Percentiles rank a stretch among this genome's conserved stretches.
These are phyloP conservation scores for Sycophila texana DNA, from an alignment of 2,888 invertebrate genomes.

Conservation along the genomic window DNA sequence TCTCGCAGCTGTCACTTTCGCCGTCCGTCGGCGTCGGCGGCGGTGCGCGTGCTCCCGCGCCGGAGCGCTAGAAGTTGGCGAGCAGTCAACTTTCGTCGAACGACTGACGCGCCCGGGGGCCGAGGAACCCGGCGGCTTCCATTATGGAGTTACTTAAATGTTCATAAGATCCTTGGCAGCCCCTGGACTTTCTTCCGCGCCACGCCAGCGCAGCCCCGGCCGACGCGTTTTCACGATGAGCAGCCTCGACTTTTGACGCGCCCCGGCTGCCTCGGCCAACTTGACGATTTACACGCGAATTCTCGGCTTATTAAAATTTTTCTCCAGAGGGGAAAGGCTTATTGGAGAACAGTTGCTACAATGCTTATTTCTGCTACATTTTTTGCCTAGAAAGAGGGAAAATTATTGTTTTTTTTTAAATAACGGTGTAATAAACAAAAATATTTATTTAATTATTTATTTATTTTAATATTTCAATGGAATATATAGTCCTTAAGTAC, in stretches of 20 bases:
- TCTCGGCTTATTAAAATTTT: slow-evolving; percentile 30
- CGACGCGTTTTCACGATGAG: neutral
- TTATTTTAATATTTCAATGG: too few species aligned
- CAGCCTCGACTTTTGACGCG: neutral
- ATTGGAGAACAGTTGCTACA: neutral
- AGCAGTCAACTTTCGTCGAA: slow-evolving; percentile 58
- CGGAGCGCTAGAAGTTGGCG: slow-evolving; percentile 15
- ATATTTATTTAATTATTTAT: too few species aligned
- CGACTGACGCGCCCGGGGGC: slow-evolving; percentile 51
- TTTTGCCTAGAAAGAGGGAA: too few species aligned
- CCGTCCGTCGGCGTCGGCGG: slow-evolving; percentile 5
- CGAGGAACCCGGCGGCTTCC: slow-evolving; percentile 53
- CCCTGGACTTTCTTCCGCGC: neutral
- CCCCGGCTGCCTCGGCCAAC: neutral
- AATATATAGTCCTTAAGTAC: too few species aligned
- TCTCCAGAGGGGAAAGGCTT: neutral
- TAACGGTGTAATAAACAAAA: too few species aligned
- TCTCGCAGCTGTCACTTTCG: slow-evolving; percentile 45
- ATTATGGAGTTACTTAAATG: slow-evolving; percentile 64
- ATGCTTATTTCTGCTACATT: too few species aligned
- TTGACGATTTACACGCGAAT: slow-evolving; percentile 7
- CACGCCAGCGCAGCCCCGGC: neutral
- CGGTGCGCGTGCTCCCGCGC: neutral
- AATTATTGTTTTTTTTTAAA: too few species aligned
- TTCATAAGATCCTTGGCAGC: slow-evolving; percentile 60